These are phyloP conservation scores for Eulemur coronatus DNA, from an alignment of 2,797 vertebrate genomes.

Conservation along the genomic window DNA sequence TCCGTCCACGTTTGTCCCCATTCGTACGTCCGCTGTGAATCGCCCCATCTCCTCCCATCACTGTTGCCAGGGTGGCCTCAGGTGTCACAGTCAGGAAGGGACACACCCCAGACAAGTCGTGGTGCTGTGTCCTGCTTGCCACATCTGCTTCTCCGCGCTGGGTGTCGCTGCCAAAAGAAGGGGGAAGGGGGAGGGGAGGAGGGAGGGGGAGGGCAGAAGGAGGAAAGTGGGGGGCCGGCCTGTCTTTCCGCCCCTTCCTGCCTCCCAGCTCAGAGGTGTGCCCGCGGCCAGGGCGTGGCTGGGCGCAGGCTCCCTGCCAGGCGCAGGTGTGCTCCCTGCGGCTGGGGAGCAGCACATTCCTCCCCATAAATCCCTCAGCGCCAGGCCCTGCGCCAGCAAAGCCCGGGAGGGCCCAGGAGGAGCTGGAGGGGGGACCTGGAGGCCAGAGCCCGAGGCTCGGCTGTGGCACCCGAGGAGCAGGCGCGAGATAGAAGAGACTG, in stretches of 20 bases:
- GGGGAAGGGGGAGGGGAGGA: rapidly evolving
- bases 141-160: rapidly evolving
- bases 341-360: neutral
- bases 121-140: neutral
- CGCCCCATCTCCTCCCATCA: neutral
- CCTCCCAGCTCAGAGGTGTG: neutral
- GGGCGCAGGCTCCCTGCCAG: rapidly evolving
- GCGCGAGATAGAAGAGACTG: neutral
- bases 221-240: rapidly evolving
- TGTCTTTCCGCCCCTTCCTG: neutral
- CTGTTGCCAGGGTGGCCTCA: rapidly evolving
- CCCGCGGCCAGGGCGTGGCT: neutral
- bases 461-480: too few species aligned
- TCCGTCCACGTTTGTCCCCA: rapidly evolving
- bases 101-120: rapidly evolving
- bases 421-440: neutral
- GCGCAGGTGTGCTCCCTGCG: neutral
- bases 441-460: neutral
- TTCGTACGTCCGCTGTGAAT: neutral
- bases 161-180: rapidly evolving
- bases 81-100: rapidly evolving
- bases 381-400: neutral
- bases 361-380: neutral
- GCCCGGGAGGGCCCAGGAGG: neutral
- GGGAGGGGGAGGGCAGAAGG: neutral